Base-by-base conservation (phyloP, 2,797 vertebrate genomes). In the Chelmon rostratus region DNA sequence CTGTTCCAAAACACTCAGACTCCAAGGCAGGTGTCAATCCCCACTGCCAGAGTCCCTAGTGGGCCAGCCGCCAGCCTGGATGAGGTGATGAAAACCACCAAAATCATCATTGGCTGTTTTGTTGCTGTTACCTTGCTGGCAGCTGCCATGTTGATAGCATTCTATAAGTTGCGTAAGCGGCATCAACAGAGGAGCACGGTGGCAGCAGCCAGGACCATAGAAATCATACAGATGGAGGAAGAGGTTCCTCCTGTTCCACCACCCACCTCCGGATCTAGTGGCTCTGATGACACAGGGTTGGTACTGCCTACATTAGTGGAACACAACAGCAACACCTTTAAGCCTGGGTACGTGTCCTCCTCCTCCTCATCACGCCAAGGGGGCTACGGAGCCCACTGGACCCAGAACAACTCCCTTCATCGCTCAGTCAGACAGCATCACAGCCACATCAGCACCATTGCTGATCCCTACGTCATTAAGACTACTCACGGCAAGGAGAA, bases 31-130 rank as follows among this genome's bases (percentile, higher is more conserved):
- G 96, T 96, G 86, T 96, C 94, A 8, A 91, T 96, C 18, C 95
- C 97, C 46, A 96, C 96, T 6, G 92, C 95, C 73, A 96, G 95
- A 79, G 73, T 95, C 78, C 95, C 94, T 23, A 96, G 95, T 86
- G 95, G 94, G 85, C 95, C 93, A 86, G 96, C 96, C 63, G 96
- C 97, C 91, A 99, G 97, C 92, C 91, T 99, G 90, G 98, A 99
- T 42, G 98, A 99, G 93, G 96, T 98, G 88, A 99, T 99, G 98
- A 98, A 97, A 96, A 99, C 98, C 94, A 99, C 98, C 82, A 99
- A 99, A 94, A 99, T 99, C 94, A 99, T 99, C 93, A 99, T 99
- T 76, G 98, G 97, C 78, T 99, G 98, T 93, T 99, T 99, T 79
- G 98, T 99, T 90, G 97, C 98, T 0, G 97, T 99, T 83, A 99